Evolutionary conservation across 2,888 invertebrate species (phyloP).

Genomic region (Monopis laevigella): DNA sequence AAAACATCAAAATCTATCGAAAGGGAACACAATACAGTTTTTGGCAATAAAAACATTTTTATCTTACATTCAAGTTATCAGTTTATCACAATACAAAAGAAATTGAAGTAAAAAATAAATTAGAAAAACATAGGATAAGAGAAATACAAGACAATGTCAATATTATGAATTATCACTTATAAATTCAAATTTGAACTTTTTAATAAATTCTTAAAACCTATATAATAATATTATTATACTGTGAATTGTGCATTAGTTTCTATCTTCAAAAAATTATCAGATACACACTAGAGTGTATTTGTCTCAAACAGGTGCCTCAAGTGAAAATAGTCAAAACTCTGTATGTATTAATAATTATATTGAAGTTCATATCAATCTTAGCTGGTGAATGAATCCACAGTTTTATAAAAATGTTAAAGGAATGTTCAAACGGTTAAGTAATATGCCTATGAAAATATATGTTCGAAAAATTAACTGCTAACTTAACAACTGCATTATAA

Average conservation of each 20-base stretch:
- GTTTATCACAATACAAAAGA: slow-evolving; percentile 49
- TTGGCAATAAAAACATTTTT: slow-evolving; percentile 41
- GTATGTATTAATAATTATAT: not conserved
- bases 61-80: slow-evolving; percentile 58
- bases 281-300: not conserved
- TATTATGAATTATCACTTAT: slow-evolving; percentile 52
- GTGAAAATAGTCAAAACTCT: not conserved
- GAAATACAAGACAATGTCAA: slow-evolving; percentile 39
- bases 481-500: slow-evolving; percentile 65
- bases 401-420: slow-evolving; percentile 29
- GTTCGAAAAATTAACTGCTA: slow-evolving; percentile 60
- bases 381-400: not conserved
- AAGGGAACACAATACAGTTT: slow-evolving; percentile 43
- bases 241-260: not conserved
- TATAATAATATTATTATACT: slow-evolving; percentile 2
- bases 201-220: slow-evolving; percentile 49
- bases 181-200: slow-evolving; percentile 60
- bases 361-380: slow-evolving; percentile 3
- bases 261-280: slow-evolving; percentile 4
- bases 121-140: slow-evolving; percentile 49
- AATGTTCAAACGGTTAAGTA: slow-evolving; percentile 65
- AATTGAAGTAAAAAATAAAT: slow-evolving; percentile 44
- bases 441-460: slow-evolving; percentile 63
- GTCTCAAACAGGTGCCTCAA: not conserved
- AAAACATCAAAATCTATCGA: slow-evolving; percentile 29